Evolutionary conservation across 2,888 invertebrate species (phyloP).

Genomic region (Rhorus exstirpatorius): DNA sequence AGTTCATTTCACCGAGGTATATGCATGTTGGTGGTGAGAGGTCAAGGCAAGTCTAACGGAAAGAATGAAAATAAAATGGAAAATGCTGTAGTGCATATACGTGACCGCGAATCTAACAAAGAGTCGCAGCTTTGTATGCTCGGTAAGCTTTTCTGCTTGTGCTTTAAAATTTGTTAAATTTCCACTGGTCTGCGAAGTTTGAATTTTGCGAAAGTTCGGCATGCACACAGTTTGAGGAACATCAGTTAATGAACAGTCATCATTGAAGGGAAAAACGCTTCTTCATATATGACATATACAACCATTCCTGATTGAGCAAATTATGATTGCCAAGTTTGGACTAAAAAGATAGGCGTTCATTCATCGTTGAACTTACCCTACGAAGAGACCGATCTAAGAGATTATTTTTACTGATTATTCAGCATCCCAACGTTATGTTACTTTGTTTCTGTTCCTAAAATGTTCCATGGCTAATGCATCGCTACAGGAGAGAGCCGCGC

Average conservation of each 20-base stretch:
- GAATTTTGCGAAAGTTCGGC: too few relatives aligned
- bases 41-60: conserved; percentile 41
- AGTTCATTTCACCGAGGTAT: conserved; percentile 54
- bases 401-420: not conserved
- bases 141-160: not conserved
- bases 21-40: conserved; percentile 22
- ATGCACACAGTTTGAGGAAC: too few relatives aligned
- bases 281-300: too few relatives aligned
- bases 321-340: too few relatives aligned
- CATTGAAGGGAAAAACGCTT: too few relatives aligned
- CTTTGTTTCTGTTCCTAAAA: not conserved
- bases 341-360: not conserved
- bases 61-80: not conserved
- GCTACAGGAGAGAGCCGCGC: conserved; percentile 17
- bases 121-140: not conserved
- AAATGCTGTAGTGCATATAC: not conserved
- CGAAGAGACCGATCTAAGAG: not conserved
- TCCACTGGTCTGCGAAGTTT: too few relatives aligned
- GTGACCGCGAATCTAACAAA: not conserved
- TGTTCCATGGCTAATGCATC: conserved; percentile 21
- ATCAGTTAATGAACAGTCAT: too few relatives aligned
- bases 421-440: not conserved
- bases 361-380: not conserved
- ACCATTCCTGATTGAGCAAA: too few relatives aligned
- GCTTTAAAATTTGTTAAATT: not conserved